phyloP scores from a whole-genome alignment of 2,797 vertebrate genomes.

The Lateolabrax maculatus region DNA sequence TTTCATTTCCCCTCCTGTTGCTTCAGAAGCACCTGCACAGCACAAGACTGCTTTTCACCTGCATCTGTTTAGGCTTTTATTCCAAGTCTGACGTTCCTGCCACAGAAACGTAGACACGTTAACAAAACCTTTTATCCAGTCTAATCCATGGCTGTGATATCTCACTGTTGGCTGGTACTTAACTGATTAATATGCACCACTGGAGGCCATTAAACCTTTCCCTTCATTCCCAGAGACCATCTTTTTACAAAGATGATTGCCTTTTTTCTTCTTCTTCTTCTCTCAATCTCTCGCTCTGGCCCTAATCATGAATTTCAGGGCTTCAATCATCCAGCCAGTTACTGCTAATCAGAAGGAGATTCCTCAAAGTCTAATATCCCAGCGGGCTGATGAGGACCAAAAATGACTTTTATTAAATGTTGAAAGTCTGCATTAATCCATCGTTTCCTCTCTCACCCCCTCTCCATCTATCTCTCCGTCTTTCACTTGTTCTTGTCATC shows the following conservation, averaged over 20 bases:
- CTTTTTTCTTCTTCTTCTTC: not conserved
- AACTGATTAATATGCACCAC: conserved; percentile 35
- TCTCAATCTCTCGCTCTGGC: not conserved
- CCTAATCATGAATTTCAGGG: conserved; percentile 41
- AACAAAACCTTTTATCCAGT: not conserved
- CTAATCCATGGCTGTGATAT: not conserved
- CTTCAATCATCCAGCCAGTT: conserved; percentile 47
- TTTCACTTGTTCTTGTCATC: not conserved
- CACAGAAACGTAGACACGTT: not conserved
- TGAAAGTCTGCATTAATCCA: conserved; percentile 30
- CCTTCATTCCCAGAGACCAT: not conserved
- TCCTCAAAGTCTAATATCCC: conserved; percentile 40
- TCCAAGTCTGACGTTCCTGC: not conserved
- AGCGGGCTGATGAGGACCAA: conserved; percentile 37
- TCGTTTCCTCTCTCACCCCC: not conserved
- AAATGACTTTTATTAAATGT: conserved; percentile 57
- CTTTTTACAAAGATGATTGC: conserved; percentile 23
- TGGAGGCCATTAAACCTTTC: conserved; percentile 24
- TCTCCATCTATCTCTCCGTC: not conserved
- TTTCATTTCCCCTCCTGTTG: conserved; percentile 6
- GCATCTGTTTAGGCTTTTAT: too few species aligned
- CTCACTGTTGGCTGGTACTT: conserved; percentile 8
- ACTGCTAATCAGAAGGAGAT: conserved; percentile 49
- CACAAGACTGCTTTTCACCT: not conserved
- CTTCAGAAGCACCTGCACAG: not conserved